Evolutionary conservation across 2,113 vertebrate genomes (phyloP).

Genomic region (Parus major): DNA sequence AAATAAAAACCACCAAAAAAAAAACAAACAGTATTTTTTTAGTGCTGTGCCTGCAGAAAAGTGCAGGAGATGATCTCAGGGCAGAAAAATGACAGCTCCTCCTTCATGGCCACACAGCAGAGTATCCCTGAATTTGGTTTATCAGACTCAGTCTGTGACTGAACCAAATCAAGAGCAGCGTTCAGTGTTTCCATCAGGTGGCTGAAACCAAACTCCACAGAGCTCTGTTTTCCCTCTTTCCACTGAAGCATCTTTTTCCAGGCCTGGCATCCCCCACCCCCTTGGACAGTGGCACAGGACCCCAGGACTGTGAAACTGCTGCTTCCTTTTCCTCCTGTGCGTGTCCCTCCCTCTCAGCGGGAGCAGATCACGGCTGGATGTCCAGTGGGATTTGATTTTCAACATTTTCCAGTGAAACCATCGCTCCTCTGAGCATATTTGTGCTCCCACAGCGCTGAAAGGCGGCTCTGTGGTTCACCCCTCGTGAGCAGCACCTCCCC

Average conservation of each 20-base stretch:
- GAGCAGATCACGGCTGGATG: background rate
- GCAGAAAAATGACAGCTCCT: constrained; percentile 55
- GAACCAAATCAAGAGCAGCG: background rate
- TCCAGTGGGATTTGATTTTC: background rate
- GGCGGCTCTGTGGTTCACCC: background rate
- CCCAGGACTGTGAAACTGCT: background rate
- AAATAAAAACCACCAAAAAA: background rate
- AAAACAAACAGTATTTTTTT: background rate
- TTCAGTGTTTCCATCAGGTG: constrained; percentile 31
- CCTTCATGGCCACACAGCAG: constrained; percentile 35
- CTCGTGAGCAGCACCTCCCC: background rate
- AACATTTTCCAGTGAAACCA: background rate
- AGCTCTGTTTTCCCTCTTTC: background rate
- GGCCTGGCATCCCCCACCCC: background rate
- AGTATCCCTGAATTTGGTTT: constrained; percentile 1
- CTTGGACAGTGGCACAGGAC: background rate
- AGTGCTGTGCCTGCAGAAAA: constrained; percentile 45
- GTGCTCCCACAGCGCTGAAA: rapidly evolving
- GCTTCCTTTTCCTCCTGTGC: rapidly evolving
- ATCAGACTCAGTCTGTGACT: background rate
- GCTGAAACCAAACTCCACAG: background rate
- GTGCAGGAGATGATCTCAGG: constrained; percentile 56
- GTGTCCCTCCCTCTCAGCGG: background rate
- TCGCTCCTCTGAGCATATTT: background rate
- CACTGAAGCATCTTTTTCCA: background rate